Evolutionary conservation across 37 sponge, comb jelly and placozoan genomes (phyloP), one percentile per base, ranked within the genome.

Genomic region (Cliona cf. orientalis): DNA sequence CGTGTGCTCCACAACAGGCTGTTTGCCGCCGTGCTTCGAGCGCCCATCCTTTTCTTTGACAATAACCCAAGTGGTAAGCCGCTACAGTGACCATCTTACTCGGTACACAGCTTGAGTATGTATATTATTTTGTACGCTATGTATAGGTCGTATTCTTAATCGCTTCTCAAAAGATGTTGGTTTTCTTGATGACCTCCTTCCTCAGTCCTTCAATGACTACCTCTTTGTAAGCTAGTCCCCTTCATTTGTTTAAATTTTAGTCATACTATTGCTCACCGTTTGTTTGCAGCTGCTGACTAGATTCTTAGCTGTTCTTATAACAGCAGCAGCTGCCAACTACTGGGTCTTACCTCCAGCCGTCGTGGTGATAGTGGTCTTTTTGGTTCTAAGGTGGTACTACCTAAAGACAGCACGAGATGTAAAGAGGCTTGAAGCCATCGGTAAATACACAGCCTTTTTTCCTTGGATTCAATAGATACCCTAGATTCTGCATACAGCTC

Each of bases 121-220:
- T n/a, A n/a, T n/a, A n/a, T n/a, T n/a, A n/a, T n/a, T n/a, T n/a
- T n/a, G n/a, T n/a, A n/a, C n/a, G n/a, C 25, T 33, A n/a, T 5
- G 25, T 49, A 36, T 44, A 92, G 93, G 94, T 19, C 88, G 85
- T 34, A 73, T 94, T 5, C 75, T 90, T 53, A 94, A 94, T 46
- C 40, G 92, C 3, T 94, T 94, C 40, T 86, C 95, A 17, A 93
- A 94, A 49, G 95, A 94, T 43, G 28, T 87, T 66, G 85, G 88
- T 12, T 81, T 90, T 39, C 65, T 94, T 22, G 95, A 94, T 63
- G 88, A 87, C 42, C 39, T 82, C 9, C 39, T 94, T 29, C 95
- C 95, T 0, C 80, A 53, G 25, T 36, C 56, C 35, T 87, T 84
- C 43, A 76, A 23, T 55, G 73, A 84, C 19, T 80, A 49, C 31